These are phyloP conservation scores for Nomada flava DNA, from an alignment of 2,888 invertebrate species.

Conservation along the genomic window DNA sequence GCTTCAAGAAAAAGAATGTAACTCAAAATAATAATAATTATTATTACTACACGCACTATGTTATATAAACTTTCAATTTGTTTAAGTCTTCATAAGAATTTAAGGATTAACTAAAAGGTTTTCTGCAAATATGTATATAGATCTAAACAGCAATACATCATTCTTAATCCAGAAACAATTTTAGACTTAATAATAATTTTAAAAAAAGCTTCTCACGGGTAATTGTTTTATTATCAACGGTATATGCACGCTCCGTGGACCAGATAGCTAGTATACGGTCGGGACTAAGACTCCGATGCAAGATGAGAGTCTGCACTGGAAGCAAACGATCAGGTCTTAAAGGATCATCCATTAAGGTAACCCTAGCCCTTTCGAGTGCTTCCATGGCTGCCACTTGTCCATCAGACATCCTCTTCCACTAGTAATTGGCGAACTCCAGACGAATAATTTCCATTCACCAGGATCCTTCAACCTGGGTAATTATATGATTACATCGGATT, in stretches of 20 bases:
- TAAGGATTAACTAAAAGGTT: too few relatives aligned
- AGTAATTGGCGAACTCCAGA: constrained; percentile 63
- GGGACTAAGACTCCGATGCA: constrained; percentile 37
- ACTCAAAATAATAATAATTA: too few relatives aligned
- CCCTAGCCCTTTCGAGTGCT: constrained; percentile 58
- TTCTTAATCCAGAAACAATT: too few relatives aligned
- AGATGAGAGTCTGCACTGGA: constrained; percentile 50
- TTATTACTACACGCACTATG: too few relatives aligned
- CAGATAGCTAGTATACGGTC: constrained; percentile 47
- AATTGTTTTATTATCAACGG: constrained; percentile 43
- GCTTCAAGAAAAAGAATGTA: too few relatives aligned
- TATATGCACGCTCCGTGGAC: constrained; percentile 4
- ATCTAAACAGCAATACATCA: too few relatives aligned
- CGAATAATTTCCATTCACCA: constrained; percentile 54
- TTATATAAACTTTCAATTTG: too few relatives aligned
- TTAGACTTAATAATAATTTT: too few relatives aligned
- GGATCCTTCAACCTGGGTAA: constrained; percentile 33
- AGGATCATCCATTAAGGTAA: constrained; percentile 66
- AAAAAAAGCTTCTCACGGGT: too few relatives aligned
- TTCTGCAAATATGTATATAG: too few relatives aligned
- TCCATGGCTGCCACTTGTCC: constrained; percentile 28
- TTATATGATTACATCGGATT: constrained; percentile 55
- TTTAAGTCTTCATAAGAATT: too few relatives aligned
- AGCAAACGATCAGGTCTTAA: constrained; percentile 50
- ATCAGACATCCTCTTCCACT: constrained; percentile 43